Base-by-base conservation (phyloP, 1,140 invertebrate species). In the Polyergus mexicanus region DNA sequence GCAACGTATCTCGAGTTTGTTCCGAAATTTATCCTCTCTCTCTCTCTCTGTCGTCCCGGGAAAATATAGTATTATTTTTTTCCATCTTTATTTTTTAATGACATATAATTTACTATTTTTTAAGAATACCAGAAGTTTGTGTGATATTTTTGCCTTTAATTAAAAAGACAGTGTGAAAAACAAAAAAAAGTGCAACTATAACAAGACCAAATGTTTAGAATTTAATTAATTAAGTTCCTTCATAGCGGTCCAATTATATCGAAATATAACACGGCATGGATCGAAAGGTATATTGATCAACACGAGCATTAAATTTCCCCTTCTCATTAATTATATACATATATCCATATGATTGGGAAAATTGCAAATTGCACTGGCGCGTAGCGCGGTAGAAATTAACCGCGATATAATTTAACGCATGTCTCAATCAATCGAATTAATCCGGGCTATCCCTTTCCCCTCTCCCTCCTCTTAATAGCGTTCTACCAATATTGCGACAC, bases 401-500 rank as follows among this genome's bases (percentile, higher is more conserved):
- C 68, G 78, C 68, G 68, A 83, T 83, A 74, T 74, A 83, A 83
- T 83, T 83, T 83, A 83, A 83, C 54, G 78, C 68, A 60, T 74
- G 54, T 83, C 78, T 83, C 78, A 74, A 74, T 72, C 78, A 83
- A 83, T 83, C 68, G 78, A 72, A 83, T 83, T 83, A 83, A 83
- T 83, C 78, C 78, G 68, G 11, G 38, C 78, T 35, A 35, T 25
- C 78, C 41, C 41, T 11, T 3, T 3, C 41, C 41, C 10, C 41
- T 8, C 7, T 41, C 7, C 3, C 38, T 41, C 38, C 8, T 11
- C 41, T 32, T 32, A 74, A 76, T 76, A 58, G 66, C 51, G 65
- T 35, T 32, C 32, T 35, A 38, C 54, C 78, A 60, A 83, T 83
- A 83, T 83, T 60, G 68, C 54, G 25, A 74, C 54, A 22, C 66